These are phyloP conservation scores for Epirrita christyi DNA, from an alignment of 2,888 invertebrate genomes.

Conservation along the genomic window DNA sequence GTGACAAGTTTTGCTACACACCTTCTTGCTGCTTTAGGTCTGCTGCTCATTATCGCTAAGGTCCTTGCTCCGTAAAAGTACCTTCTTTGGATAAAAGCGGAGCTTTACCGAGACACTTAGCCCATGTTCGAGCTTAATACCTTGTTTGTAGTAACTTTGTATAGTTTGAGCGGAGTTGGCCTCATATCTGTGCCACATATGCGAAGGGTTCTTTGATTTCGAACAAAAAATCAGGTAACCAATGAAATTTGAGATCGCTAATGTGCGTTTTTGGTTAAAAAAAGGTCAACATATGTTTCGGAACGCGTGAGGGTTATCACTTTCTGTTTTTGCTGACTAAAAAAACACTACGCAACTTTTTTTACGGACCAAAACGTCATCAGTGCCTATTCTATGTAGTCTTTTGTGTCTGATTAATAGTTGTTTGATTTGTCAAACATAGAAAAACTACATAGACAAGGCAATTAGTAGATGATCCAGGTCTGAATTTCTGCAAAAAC, in stretches of 20 bases:
- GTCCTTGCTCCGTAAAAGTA: not conserved
- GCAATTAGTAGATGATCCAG: no score
- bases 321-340: slow-evolving; percentile 18
- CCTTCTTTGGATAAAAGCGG: not conserved
- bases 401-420: no score
- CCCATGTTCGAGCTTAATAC: not conserved
- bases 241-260: slow-evolving; percentile 54
- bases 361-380: not conserved
- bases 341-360: not conserved
- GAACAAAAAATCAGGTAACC: slow-evolving; percentile 65
- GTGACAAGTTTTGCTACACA: slow-evolving; percentile 32
- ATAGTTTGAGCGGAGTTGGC: no score
- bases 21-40: slow-evolving; percentile 20
- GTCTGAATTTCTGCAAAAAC: no score
- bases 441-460: no score
- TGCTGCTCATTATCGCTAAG: slow-evolving; percentile 6
- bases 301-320: slow-evolving; percentile 27
- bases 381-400: no score
- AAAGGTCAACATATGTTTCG: slow-evolving; percentile 43
- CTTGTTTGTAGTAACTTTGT: no score
- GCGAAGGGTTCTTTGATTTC: slow-evolving; percentile 38
- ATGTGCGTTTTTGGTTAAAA: slow-evolving; percentile 40
- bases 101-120: not conserved
- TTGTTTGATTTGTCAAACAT: no score
- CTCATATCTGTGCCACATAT: slow-evolving; percentile 41